A percentile compares a stretch with the other conserved stretches of the same genome.
Evolutionary conservation across 2,888 invertebrate species (phyloP).

Genomic region (Nysson spinosus): DNA sequence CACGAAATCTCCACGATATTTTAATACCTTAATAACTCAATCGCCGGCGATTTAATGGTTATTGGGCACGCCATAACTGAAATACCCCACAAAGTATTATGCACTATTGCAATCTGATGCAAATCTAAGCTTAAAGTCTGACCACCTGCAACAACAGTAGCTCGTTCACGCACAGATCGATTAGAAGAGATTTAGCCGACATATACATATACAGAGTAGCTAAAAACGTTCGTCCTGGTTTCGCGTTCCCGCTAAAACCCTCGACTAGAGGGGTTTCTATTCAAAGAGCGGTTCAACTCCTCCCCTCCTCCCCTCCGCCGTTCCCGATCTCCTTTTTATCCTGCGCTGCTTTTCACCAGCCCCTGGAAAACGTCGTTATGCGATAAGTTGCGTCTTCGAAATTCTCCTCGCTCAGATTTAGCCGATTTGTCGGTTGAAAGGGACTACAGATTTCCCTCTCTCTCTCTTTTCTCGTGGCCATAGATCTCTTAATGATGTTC

Average conservation of each 20-base stretch:
- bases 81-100: conserved; percentile 9
- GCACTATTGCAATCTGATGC: conserved; percentile 21
- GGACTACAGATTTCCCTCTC: background rate
- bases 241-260: conserved; percentile 30
- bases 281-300: conserved; percentile 12
- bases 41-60: no score
- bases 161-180: conserved; percentile 18
- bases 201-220: conserved; percentile 3
- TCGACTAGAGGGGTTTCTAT: conserved; percentile 8
- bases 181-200: conserved; percentile 32
- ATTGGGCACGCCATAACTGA: no score
- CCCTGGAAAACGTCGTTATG: conserved; percentile 37
- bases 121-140: conserved; percentile 26
- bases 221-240: conserved; percentile 14
- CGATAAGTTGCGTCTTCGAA: conserved; percentile 38
- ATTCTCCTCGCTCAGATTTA: conserved; percentile 25
- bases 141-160: conserved; percentile 27
- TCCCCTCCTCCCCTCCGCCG: no score
- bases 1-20: no score
- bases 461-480: conserved; percentile 6
- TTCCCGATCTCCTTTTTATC: conserved; percentile 21
- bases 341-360: conserved; percentile 29
- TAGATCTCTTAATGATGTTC: conserved; percentile 31
- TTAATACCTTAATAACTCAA: no score
- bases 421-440: conserved; percentile 43